Evolutionary conservation across 1,140 invertebrate species (phyloP), one percentile per base, ranked within the genome.

Genomic region (Heliconius hermathena): DNA sequence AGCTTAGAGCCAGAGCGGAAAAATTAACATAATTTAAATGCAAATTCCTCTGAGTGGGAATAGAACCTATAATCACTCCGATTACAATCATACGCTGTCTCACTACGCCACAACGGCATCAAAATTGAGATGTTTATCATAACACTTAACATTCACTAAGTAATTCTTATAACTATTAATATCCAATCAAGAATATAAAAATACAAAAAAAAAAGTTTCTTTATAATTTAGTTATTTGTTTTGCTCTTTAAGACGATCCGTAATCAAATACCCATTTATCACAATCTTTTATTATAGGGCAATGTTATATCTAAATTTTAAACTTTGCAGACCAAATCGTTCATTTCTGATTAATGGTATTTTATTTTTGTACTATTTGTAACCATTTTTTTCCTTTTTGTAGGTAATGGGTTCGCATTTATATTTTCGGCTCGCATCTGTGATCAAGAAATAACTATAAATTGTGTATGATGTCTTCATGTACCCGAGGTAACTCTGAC

Each of bases 281-380:
- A 66, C 60, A 66, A 66, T 66, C 60, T 66, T 66, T 66, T 66
- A 66, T 66, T 66, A 66, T 66, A 29, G 60, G 60, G 60, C 60
- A 66, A 29, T 66, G 22, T 66, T 26, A 26, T 66, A 26, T 66
- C 26, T 66, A 13, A 26, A 66, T 66, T 66, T 66, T 16, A 66
- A 66, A 66, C 22, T 66, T 66, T 66, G 60, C 60, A 66, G 60
- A 66, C 1, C 60, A n/a, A 16, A 11, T 29, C 6, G 60, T 66
- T 29, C 26, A 26, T 29, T 11, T 26, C 26, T 66, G 22, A 66
- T 66, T 66, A 66, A 66, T 66, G n/a, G 26, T 66, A 18, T 22
- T 16, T 66, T 66, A 66, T 66, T 11, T 66, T 66, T 22, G 22
- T 66, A 22, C 3, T 29, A 3, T 66, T 26, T 66, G 3, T 5